Conservation (phyloP, 1,140 invertebrate species). For the Anastrepha ludens region DNA sequence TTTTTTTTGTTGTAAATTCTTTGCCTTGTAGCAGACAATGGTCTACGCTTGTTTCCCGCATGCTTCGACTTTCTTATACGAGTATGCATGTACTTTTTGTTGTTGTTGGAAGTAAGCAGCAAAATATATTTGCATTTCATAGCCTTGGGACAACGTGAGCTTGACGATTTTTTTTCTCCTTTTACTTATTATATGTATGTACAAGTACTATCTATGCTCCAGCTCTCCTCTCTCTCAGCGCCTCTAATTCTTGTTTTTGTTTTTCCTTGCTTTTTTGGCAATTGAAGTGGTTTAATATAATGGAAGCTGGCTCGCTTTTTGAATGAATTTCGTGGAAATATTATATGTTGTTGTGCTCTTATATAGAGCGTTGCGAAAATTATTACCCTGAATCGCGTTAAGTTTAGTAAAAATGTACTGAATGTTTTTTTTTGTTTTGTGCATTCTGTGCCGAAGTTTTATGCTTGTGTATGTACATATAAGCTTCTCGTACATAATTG, state of each 20-base stretch:
- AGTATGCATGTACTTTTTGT: not conserved
- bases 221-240: not conserved
- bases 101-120: not conserved
- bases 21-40: slow-evolving; percentile 24
- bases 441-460: not conserved
- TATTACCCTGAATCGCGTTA: slow-evolving; percentile 19
- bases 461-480: not conserved
- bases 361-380: slow-evolving; percentile 16
- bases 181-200: not conserved
- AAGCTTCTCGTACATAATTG: not conserved
- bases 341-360: not conserved
- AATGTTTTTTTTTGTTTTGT: not conserved
- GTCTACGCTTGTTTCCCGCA: not conserved
- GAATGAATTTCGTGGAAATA: slow-evolving; percentile 33
- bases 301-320: slow-evolving; percentile 18
- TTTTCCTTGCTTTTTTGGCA: slow-evolving; percentile 1
- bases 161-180: not conserved
- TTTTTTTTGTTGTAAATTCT: not conserved
- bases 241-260: slow-evolving; percentile 9
- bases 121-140: slow-evolving; percentile 28
- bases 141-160: slow-evolving; percentile 40
- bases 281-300: not conserved
- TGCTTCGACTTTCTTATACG: not conserved
- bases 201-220: not conserved
- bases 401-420: not conserved